Percentiles rank a stretch among this genome's conserved stretches.
phyloP scores from a whole-genome alignment of 2,113 vertebrate species.

The Geococcyx californianus region DNA sequence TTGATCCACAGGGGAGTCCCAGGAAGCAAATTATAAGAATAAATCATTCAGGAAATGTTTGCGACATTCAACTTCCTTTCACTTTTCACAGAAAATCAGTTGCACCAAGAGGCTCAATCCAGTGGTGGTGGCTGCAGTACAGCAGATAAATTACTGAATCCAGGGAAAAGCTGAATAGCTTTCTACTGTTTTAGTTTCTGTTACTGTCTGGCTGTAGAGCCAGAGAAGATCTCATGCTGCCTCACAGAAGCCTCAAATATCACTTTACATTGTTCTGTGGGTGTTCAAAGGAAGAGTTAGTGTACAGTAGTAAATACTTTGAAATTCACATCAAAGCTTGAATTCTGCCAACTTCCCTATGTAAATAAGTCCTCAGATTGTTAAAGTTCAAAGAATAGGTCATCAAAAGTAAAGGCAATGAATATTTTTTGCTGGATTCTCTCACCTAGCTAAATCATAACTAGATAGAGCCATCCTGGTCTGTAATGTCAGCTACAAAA shows the following conservation, averaged over 20 bases:
- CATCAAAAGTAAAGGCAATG: not conserved
- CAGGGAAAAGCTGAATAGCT: not conserved
- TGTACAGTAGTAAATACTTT: not conserved
- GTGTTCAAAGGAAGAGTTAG: not conserved
- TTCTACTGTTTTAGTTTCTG: not conserved
- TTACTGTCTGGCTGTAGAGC: not conserved
- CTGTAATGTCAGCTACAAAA: not conserved
- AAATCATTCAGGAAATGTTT: not conserved
- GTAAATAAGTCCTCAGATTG: not conserved
- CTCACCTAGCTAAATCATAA: not conserved
- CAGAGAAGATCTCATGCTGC: not conserved
- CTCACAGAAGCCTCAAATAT: not conserved
- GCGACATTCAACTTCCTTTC: not conserved
- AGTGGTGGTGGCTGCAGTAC: not conserved
- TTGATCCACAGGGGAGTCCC: not conserved
- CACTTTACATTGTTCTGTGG: not conserved
- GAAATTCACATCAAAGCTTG: not conserved
- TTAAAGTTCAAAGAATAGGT: not conserved
- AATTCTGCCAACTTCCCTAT: not conserved
- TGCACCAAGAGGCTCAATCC: not conserved
- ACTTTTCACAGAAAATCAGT: not conserved
- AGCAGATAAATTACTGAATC: not conserved
- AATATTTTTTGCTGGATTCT: not conserved
- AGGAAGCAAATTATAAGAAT: not conserved
- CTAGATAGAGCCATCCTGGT: not conserved